Percentiles rank a stretch among this genome's conserved stretches.
These are phyloP conservation scores for Acutogordius australiensis DNA, from an alignment of 2,888 invertebrate species.

Conservation along the genomic window DNA sequence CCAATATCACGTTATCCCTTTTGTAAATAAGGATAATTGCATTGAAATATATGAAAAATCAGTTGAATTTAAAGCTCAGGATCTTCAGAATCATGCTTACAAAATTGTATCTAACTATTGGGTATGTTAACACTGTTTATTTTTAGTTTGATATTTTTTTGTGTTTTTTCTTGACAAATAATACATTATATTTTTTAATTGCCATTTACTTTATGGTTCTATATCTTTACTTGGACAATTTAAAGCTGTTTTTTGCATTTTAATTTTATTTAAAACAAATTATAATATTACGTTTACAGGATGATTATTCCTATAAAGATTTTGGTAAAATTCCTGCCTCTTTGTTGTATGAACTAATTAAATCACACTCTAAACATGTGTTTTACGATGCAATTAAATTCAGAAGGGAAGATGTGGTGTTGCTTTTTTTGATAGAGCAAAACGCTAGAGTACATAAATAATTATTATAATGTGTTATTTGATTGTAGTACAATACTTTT, in stretches of 20 bases:
- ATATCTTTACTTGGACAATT: too few species aligned
- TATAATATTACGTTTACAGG: too few species aligned
- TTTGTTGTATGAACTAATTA: slow-evolving; percentile 1
- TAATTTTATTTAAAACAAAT: too few species aligned
- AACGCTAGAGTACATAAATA: not conserved
- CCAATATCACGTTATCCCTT: not conserved
- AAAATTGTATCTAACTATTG: not conserved
- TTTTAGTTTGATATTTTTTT: too few species aligned
- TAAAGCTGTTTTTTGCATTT: too few species aligned
- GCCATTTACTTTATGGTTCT: too few species aligned
- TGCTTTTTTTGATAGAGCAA: not conserved
- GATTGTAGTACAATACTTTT: too few species aligned
- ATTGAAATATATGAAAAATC: slow-evolving; percentile 6
- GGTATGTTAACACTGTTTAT: too few species aligned
- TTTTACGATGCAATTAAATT: not conserved
- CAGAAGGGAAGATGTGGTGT: not conserved
- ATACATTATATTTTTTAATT: too few species aligned
- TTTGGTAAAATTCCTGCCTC: not conserved
- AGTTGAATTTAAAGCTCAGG: not conserved
- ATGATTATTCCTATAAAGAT: not conserved
- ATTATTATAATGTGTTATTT: too few species aligned
- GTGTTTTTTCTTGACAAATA: too few species aligned
- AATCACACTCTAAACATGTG: not conserved
- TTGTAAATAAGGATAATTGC: not conserved
- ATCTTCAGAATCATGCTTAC: not conserved